Percentiles rank a stretch among this genome's conserved stretches.
Evolutionary conservation across 2,113 vertebrate genomes (phyloP).

Genomic region (Xenopus borealis): DNA sequence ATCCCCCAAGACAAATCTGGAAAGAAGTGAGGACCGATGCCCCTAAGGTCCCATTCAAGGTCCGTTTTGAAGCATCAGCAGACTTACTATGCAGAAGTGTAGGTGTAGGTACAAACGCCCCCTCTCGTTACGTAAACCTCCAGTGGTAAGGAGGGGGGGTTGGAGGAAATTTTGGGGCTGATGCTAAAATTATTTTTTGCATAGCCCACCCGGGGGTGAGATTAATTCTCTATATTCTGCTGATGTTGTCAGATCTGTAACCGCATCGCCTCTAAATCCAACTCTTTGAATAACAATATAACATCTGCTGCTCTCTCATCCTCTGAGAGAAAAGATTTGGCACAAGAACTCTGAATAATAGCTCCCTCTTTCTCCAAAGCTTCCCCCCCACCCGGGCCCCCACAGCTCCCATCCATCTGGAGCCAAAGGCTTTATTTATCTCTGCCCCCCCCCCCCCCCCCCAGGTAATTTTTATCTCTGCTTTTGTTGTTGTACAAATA

Average conservation of each 20-base stretch:
- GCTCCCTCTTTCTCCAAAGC: not conserved
- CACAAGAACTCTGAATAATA: conserved; percentile 41
- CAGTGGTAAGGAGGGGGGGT: too few species aligned
- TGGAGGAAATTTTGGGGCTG: not conserved
- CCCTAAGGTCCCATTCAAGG: too few species aligned
- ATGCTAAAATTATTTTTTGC: not conserved
- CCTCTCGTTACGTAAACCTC: too few species aligned
- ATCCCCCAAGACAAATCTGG: too few species aligned
- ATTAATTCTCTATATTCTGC: conserved; percentile 41
- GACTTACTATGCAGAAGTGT: too few species aligned
- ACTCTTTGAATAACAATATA: conserved; percentile 47
- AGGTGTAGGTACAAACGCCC: too few species aligned
- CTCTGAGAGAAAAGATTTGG: conserved; percentile 45
- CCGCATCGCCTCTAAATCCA: conserved; percentile 39
- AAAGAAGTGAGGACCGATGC: too few species aligned
- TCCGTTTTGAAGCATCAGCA: too few species aligned
- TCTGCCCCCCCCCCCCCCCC: conserved; percentile 15
- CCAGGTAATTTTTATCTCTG: conserved; percentile 30
- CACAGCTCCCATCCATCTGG: conserved; percentile 40
- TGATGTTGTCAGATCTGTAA: conserved; percentile 45
- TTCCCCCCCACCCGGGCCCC: conserved; percentile 15
- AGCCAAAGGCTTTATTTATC: conserved; percentile 42
- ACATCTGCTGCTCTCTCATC: conserved; percentile 44
- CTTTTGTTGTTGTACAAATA: conserved; percentile 45
- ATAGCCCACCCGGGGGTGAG: conserved; percentile 30